These are phyloP conservation scores for Neolamprologus toae DNA, from an alignment of 2,113 vertebrate species.

Conservation along the genomic window DNA sequence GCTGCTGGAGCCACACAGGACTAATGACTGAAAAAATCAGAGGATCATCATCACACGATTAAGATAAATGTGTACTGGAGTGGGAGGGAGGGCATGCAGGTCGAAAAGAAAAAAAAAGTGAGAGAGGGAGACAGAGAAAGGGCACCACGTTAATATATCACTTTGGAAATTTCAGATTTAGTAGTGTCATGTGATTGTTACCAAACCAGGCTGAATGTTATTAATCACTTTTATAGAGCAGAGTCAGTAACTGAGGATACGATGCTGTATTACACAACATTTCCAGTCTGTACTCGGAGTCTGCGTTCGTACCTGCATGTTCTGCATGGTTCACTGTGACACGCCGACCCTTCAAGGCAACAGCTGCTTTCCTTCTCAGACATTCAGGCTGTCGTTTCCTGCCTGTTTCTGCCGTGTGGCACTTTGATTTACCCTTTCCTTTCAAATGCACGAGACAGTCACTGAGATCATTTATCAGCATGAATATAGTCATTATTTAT, in stretches of 20 bases:
- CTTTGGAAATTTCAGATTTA: neutral
- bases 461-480: neutral
- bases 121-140: neutral
- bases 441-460: neutral
- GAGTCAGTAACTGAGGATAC: neutral
- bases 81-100: rapidly evolving
- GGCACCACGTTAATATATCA: neutral
- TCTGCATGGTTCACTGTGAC: neutral
- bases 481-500: neutral
- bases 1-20: neutral
- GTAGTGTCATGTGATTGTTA: neutral
- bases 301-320: neutral
- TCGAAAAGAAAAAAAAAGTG: neutral
- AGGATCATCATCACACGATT: neutral
- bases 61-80: neutral
- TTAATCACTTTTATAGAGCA: neutral
- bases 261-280: neutral
- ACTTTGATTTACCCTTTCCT: neutral
- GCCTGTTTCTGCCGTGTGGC: neutral
- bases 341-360: neutral
- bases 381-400: neutral
- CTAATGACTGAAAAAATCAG: neutral
- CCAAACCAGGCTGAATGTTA: neutral
- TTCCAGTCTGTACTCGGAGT: neutral
- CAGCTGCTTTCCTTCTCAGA: neutral